phyloP scores from a whole-genome alignment of 2,888 invertebrate genomes.

The Athetis lepigone region DNA sequence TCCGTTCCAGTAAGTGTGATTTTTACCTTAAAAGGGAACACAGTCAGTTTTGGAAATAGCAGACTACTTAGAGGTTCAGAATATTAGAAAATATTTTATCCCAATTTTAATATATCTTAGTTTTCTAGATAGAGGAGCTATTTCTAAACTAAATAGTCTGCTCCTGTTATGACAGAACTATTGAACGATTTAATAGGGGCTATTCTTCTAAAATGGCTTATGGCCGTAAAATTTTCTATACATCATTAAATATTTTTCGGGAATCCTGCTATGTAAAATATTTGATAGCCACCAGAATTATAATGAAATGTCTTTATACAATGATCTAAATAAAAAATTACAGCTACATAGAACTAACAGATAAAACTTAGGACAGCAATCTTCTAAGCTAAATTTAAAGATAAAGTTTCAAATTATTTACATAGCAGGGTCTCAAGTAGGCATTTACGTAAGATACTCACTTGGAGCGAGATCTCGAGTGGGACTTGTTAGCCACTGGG shows the following conservation, averaged over 20 bases:
- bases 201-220: conserved; percentile 44
- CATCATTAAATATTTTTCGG: conserved; percentile 13
- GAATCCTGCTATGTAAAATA: conserved; percentile 50
- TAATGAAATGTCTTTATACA: neutral
- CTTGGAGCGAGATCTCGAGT: conserved; percentile 94
- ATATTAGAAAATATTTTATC: conserved; percentile 17
- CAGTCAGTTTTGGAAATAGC: conserved; percentile 28
- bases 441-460: conserved; percentile 82
- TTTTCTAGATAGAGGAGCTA: neutral
- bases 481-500: conserved; percentile 93
- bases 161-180: conserved; percentile 18
- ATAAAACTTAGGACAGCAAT: neutral
- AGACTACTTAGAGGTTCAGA: conserved; percentile 47
- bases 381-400: conserved; percentile 15
- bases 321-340: conserved; percentile 28
- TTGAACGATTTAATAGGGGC: conserved; percentile 24
- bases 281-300: conserved; percentile 6
- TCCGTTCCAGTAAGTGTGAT: conserved; percentile 1
- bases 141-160: conserved; percentile 44
- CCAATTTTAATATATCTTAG: conserved; percentile 1
- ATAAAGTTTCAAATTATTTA: conserved; percentile 43
- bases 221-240: conserved; percentile 13
- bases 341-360: conserved; percentile 13
- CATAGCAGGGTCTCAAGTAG: conserved; percentile 43
- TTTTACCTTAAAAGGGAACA: conserved; percentile 20